Base-by-base conservation (phyloP, 2,888 invertebrate species). In the Crepidodera aurea region DNA sequence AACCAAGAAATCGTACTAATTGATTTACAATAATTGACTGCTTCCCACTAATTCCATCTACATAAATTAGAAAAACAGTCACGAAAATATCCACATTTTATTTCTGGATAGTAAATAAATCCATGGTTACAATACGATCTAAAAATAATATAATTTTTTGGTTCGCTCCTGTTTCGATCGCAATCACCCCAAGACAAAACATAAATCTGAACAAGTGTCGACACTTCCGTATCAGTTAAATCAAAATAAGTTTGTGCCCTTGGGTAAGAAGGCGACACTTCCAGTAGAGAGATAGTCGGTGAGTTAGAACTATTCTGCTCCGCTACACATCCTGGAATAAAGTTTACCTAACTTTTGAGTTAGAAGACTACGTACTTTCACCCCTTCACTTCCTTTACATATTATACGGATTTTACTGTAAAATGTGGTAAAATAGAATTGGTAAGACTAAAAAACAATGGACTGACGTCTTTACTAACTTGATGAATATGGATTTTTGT, bases 161-260 rank as follows among this genome's bases (percentile, higher is more conserved):
- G n/a, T n/a, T 12, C 15, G 15, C 15, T 48, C 16, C 12, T 13
- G 44, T 15, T 18, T 42, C 16, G 22, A 46, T 46, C 27, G 25
- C 13, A 12, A 13, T 16, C 48, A 29, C 27, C 48, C 27, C 25
- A 74, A 75, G 73, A 76, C 74, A 77, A 75, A 76, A 77, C 75
- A 77, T 77, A 78, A 78, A 77, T 77, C 73, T 70, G 68, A 69
- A 71, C 70, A 71, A 73, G 74, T 74, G 75, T 74, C 72, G 75
- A 70, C 75, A 72, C 73, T 77, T 78, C 78, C 78, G 77, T 70
- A 74, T 72, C 75, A 68, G 69, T 71, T 78, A 78, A 78, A 78
- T 78, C 78, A 78, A 78, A 78, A 78, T 69, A 70, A 69, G 65
- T 66, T 64, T 71, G 70, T 69, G 68, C 73, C 72, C 75, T 74